Conservation (phyloP, 2,797 vertebrate genomes). For the Pagetopsis macropterus region DNA sequence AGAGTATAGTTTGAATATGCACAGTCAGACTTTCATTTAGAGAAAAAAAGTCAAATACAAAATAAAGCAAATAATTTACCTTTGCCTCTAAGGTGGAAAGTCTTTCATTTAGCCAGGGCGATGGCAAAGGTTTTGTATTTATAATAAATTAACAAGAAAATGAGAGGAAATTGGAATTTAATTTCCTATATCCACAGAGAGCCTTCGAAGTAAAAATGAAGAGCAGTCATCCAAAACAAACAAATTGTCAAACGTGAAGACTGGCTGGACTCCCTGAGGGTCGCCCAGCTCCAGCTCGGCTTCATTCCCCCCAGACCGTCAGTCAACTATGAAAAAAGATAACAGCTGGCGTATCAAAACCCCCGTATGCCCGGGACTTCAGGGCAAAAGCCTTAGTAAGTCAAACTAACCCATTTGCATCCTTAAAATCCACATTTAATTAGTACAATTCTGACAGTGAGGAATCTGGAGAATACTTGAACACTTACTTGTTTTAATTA, state of each 20-base stretch:
- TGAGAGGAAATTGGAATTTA: conserved; percentile 29
- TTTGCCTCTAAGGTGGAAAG: conserved; percentile 18
- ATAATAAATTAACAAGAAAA: conserved; percentile 31
- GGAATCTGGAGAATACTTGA: not conserved
- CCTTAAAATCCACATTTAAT: conserved; percentile 46
- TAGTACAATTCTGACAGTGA: conserved; percentile 13
- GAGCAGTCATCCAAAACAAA: conserved; percentile 70
- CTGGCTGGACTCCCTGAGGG: conserved; percentile 52
- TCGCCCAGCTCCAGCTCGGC: conserved; percentile 44
- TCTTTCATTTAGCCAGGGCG: conserved; percentile 28
- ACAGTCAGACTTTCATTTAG: conserved; percentile 23
- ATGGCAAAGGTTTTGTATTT: conserved; percentile 27
- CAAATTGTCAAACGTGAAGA: conserved; percentile 50
- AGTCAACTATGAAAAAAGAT: conserved; percentile 69
- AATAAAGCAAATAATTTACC: conserved; percentile 12
- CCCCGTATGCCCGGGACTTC: conserved; percentile 52
- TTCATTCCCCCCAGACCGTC: conserved; percentile 47
- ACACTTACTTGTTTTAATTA: conserved; percentile 1
- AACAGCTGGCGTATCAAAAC: conserved; percentile 68
- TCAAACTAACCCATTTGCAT: conserved; percentile 47
- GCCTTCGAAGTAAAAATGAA: conserved; percentile 51
- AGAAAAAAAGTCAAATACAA: conserved; percentile 24
- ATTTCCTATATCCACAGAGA: conserved; percentile 40
- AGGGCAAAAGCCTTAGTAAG: conserved; percentile 50
- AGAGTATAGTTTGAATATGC: conserved; percentile 24